Evolutionary conservation across 2,888 invertebrate species (phyloP).

Genomic region (Drosophila cyrtoloma): DNA sequence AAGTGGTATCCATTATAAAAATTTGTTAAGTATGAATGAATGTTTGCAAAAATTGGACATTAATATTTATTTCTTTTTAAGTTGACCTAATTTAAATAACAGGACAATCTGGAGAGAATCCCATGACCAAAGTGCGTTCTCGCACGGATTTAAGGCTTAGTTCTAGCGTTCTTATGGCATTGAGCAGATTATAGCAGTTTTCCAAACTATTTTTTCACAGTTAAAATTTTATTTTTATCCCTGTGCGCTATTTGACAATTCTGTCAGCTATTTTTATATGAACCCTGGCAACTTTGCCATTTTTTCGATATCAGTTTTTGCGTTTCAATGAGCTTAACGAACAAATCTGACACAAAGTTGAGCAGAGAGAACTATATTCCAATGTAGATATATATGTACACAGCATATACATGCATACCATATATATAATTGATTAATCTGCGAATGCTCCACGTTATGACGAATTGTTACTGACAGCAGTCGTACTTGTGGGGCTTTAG

Average conservation of each 20-base stretch:
- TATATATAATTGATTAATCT: slow-evolving; percentile 19
- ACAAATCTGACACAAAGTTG: slow-evolving; percentile 59
- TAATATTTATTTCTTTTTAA: background rate
- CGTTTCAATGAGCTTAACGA: slow-evolving; percentile 55
- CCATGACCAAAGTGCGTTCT: background rate
- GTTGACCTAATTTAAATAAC: background rate
- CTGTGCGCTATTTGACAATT: slow-evolving; percentile 47
- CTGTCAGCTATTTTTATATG: slow-evolving; percentile 36
- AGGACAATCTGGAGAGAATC: background rate
- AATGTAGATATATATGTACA: slow-evolving; percentile 1
- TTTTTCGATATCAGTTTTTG: slow-evolving; percentile 45
- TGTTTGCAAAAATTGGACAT: background rate
- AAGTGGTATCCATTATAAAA: background rate
- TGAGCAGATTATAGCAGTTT: slow-evolving; percentile 1
- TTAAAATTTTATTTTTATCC: slow-evolving; percentile 19
- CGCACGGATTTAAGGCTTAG: background rate
- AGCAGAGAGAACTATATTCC: slow-evolving; percentile 15
- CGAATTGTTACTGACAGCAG: slow-evolving; percentile 57
- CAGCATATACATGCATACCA: background rate
- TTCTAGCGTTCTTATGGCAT: background rate
- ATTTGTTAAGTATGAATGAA: background rate
- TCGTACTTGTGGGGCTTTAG: slow-evolving; percentile 36
- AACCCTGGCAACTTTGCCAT: slow-evolving; percentile 19
- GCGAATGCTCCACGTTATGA: slow-evolving; percentile 41
- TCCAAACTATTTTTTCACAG: background rate